These are phyloP conservation scores for Peromyscus maniculatus DNA, from an alignment of 2,113 vertebrate genomes.

Conservation along the genomic window DNA sequence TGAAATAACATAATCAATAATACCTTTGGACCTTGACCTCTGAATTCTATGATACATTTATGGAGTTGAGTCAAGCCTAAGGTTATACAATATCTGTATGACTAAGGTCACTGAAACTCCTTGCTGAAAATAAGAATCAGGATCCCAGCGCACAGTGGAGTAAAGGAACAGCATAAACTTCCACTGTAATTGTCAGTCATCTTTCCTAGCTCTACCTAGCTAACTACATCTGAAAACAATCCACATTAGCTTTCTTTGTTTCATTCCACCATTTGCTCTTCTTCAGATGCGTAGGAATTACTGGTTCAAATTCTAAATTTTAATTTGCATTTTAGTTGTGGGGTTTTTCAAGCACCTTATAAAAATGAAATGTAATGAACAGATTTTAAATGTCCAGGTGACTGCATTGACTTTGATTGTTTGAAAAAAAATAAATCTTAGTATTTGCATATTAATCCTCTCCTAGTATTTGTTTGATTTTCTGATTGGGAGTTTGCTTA, in stretches of 20 bases:
- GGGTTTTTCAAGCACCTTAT: neutral
- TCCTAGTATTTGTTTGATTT: neutral
- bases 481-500: neutral
- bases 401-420: neutral
- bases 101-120: neutral
- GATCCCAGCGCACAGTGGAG: neutral
- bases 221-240: neutral
- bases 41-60: neutral
- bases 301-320: neutral
- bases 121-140: neutral
- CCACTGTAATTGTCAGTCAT: too few relatives aligned
- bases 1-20: neutral
- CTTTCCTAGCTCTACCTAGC: too few relatives aligned
- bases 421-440: neutral
- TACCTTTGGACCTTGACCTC: neutral
- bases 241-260: neutral
- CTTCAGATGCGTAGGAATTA: neutral
- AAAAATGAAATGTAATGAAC: neutral
- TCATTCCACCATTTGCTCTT: neutral
- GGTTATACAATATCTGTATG: neutral
- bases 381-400: neutral
- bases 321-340: neutral
- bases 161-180: neutral
- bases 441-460: neutral
- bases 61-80: neutral